Percentiles rank a stretch among this genome's conserved stretches.
Conservation (phyloP, 2,797 vertebrate species). For the Zalophus californianus region DNA sequence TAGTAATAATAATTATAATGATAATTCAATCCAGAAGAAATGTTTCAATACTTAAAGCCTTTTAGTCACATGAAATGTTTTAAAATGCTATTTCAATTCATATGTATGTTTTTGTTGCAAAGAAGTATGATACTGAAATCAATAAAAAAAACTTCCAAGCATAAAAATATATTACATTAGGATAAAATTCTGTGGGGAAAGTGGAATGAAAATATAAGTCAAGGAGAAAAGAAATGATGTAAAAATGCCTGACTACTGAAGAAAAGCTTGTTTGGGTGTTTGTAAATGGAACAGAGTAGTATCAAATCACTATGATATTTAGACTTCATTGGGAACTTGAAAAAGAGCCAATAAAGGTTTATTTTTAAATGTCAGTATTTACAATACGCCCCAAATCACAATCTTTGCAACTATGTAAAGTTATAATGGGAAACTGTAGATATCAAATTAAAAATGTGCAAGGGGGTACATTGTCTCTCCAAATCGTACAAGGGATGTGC, state of each 20-base stretch:
- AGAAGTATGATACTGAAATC: constrained; percentile 68
- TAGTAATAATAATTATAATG: constrained; percentile 63
- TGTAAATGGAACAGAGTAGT: constrained; percentile 40
- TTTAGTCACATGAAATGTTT: constrained; percentile 65
- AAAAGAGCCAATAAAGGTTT: constrained; percentile 64
- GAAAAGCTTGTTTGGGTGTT: constrained; percentile 40
- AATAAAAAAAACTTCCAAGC: constrained; percentile 72
- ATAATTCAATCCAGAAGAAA: constrained; percentile 62
- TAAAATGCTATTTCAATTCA: constrained; percentile 69
- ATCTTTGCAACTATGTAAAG: constrained; percentile 13
- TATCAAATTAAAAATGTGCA: neutral
- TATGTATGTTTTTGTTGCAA: constrained; percentile 62
- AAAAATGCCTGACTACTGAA: constrained; percentile 47
- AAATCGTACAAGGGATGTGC: neutral
- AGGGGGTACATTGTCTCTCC: neutral
- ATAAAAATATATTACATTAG: constrained; percentile 72
- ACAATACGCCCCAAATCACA: constrained; percentile 58
- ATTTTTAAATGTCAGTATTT: constrained; percentile 67
- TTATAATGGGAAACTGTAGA: constrained; percentile 29
- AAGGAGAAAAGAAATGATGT: constrained; percentile 50
- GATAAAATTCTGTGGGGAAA: constrained; percentile 63
- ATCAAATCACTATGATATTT: constrained; percentile 49
- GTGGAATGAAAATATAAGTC: constrained; percentile 53
- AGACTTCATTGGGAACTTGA: constrained; percentile 49
- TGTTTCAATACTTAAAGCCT: constrained; percentile 47